Evolutionary conservation across 2,797 vertebrate species (phyloP).

Genomic region (Amniataba percoides): DNA sequence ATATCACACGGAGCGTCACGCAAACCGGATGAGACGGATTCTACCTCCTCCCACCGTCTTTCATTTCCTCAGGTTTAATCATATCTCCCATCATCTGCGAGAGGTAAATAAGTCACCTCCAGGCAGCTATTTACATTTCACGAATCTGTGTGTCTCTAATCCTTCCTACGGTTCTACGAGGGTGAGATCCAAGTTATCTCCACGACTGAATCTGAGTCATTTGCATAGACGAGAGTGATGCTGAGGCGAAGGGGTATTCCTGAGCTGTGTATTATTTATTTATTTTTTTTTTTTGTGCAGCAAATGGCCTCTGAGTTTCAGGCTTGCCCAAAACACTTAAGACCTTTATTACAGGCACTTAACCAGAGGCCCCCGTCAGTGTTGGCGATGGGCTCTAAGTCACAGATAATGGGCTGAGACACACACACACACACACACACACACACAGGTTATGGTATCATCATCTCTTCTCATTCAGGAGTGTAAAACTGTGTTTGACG

Average conservation of each 20-base stretch:
- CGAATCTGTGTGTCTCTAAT: slow-evolving; percentile 60
- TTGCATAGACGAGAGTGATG: slow-evolving; percentile 45
- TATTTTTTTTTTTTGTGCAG: slow-evolving; percentile 18
- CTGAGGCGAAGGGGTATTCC: slow-evolving; percentile 32
- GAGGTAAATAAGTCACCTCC: slow-evolving; percentile 66
- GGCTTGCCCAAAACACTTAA: slow-evolving; percentile 77
- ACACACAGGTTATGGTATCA: slow-evolving; percentile 60
- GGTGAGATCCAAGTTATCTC: slow-evolving; percentile 52
- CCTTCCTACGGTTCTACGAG: slow-evolving; percentile 40
- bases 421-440: slow-evolving; percentile 22
- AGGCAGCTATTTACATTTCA: slow-evolving; percentile 71
- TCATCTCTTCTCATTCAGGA: slow-evolving; percentile 65
- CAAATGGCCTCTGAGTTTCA: slow-evolving; percentile 71
- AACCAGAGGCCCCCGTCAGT: slow-evolving; percentile 66
- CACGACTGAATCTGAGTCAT: slow-evolving; percentile 28
- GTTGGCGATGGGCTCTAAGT: slow-evolving; percentile 71
- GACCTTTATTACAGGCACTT: slow-evolving; percentile 81
- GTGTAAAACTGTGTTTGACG: slow-evolving; percentile 53
- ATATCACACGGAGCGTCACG: slow-evolving; percentile 50
- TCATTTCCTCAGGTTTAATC: slow-evolving; percentile 66
- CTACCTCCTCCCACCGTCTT: slow-evolving; percentile 43
- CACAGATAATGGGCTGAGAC: slow-evolving; percentile 71
- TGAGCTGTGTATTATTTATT: slow-evolving; percentile 5
- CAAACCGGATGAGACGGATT: slow-evolving; percentile 63
- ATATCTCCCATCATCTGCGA: slow-evolving; percentile 57